A percentile compares a stretch with the other conserved stretches of the same genome.
phyloP scores from a whole-genome alignment of 2,113 vertebrate species.

The Gambusia holbrooki region DNA sequence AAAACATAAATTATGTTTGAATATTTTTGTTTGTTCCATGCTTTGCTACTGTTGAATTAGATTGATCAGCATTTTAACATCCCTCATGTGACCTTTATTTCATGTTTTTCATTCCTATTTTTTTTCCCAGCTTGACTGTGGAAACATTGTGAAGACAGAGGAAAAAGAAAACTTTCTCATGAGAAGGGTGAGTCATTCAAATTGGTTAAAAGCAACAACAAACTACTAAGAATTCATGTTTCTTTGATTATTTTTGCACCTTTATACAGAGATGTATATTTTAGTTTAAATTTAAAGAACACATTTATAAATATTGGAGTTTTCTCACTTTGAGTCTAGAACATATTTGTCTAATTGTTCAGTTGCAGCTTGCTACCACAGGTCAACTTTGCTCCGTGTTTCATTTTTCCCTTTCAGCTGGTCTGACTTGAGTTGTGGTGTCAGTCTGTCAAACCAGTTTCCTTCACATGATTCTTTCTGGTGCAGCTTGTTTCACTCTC shows the following conservation, averaged over 20 bases:
- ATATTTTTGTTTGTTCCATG: background rate
- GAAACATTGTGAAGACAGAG: background rate
- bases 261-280: slow-evolving; percentile 4
- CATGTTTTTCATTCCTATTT: background rate
- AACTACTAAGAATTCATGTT: background rate
- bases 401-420: slow-evolving; percentile 34
- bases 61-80: background rate
- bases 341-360: too few species aligned
- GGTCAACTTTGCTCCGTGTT: background rate
- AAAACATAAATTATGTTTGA: background rate
- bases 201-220: background rate
- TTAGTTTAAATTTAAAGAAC: background rate
- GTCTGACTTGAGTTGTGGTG: slow-evolving; percentile 38
- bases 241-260: background rate
- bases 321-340: too few species aligned
- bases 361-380: background rate
- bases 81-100: slow-evolving; percentile 3
- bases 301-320: too few species aligned
- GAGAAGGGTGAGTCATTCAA: slow-evolving; percentile 25
- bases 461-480: slow-evolving; percentile 20
- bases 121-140: slow-evolving; percentile 1
- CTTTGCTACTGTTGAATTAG: background rate
- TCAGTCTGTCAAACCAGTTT: slow-evolving; percentile 65
- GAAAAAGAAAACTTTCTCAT: background rate
- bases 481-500: slow-evolving; percentile 21